Conservation (phyloP, 1,140 invertebrate species). For the Caenorhabditis latens region DNA sequence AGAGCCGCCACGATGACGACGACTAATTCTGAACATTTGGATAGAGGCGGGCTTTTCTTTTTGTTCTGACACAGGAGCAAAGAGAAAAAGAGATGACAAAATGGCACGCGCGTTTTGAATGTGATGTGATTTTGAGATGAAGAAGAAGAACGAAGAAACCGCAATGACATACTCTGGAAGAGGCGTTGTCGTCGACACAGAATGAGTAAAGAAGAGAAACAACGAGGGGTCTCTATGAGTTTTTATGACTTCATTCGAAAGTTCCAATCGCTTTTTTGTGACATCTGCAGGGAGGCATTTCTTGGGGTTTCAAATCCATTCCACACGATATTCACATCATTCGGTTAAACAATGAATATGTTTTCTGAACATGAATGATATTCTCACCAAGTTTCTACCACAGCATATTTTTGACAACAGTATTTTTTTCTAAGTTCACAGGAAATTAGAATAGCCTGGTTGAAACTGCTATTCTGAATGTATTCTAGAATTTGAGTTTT, state of each 20-base stretch:
- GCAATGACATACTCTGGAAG: constrained; percentile 24
- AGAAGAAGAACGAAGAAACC: background rate
- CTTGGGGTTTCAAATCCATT: constrained; percentile 15
- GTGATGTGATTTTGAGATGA: constrained; percentile 47
- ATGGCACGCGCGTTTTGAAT: constrained; percentile 55
- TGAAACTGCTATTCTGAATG: no score
- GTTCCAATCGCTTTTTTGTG: constrained; percentile 21
- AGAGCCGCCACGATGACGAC: constrained; percentile 48
- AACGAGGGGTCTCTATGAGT: background rate
- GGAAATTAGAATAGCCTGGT: no score
- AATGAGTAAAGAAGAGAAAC: constrained; percentile 1
- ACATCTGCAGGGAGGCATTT: constrained; percentile 25
- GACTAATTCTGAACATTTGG: constrained; percentile 55
- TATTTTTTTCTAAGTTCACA: no score
- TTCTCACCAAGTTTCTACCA: no score
- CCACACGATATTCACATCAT: constrained; percentile 1
- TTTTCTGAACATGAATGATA: background rate
- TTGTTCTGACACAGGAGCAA: constrained; percentile 24
- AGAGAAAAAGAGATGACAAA: constrained; percentile 53
- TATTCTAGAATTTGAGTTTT: no score
- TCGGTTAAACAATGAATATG: background rate
- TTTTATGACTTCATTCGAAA: constrained; percentile 27
- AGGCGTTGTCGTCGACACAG: constrained; percentile 51
- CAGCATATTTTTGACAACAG: no score
- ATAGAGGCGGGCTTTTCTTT: constrained; percentile 49